Percentiles rank a stretch among this genome's conserved stretches.
phyloP scores from a whole-genome alignment of 2,113 vertebrate species.

The Toxostoma redivivum region DNA sequence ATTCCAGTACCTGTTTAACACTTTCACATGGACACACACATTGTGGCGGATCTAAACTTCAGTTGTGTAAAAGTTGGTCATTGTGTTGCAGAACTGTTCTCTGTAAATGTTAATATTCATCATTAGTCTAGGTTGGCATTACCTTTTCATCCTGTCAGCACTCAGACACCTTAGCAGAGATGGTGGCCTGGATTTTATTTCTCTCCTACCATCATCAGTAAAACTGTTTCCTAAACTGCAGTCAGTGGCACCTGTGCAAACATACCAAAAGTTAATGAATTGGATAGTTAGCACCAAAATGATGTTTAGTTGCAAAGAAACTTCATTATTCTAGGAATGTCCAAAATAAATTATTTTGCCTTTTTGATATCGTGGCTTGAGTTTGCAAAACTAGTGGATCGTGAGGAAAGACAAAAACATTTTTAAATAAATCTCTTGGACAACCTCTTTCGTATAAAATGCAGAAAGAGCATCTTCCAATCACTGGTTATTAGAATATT shows the following conservation, averaged over 20 bases:
- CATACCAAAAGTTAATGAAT: constrained; percentile 8
- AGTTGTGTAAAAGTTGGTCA: background rate
- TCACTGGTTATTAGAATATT: background rate
- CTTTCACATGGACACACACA: fast-evolving
- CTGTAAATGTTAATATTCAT: background rate
- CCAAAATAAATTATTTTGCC: background rate
- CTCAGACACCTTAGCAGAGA: background rate
- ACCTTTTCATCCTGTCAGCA: background rate
- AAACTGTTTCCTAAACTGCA: background rate
- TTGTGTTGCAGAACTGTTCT: background rate
- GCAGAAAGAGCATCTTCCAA: background rate
- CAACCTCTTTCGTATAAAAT: background rate
- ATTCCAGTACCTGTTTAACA: background rate
- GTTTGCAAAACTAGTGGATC: background rate
- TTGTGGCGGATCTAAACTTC: background rate
- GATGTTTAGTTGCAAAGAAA: background rate
- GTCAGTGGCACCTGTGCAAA: constrained; percentile 36
- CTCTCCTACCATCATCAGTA: background rate
- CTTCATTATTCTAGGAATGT: background rate
- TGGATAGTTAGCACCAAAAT: background rate
- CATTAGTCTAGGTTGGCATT: background rate
- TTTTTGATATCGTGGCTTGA: background rate
- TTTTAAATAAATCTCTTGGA: background rate
- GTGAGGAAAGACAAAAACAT: background rate
- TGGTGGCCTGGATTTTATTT: background rate